phyloP scores from a whole-genome alignment of 2,888 invertebrate genomes.

The Lasioglossum lativentre region DNA sequence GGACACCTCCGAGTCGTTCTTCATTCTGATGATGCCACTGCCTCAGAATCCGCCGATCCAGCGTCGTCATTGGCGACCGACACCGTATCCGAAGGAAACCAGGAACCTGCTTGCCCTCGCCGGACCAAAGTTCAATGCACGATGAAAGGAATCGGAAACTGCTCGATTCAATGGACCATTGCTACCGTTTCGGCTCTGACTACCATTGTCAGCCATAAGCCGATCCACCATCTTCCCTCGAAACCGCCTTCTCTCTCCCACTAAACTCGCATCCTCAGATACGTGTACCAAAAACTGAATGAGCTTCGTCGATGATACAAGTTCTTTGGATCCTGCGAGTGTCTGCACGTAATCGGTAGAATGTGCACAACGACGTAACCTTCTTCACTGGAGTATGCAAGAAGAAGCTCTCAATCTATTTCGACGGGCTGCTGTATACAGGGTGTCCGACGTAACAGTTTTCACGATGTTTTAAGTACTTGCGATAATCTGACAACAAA shows the following conservation, averaged over 20 bases:
- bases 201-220: slow-evolving; percentile 41
- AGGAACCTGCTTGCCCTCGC: slow-evolving; percentile 42
- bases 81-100: slow-evolving; percentile 55
- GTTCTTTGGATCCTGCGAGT: too few species aligned
- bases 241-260: background rate
- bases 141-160: slow-evolving; percentile 53
- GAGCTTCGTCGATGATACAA: background rate
- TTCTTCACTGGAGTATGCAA: too few species aligned
- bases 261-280: background rate
- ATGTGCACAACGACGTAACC: too few species aligned
- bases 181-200: slow-evolving; percentile 50
- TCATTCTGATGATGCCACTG: slow-evolving; percentile 82
- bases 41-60: slow-evolving; percentile 74
- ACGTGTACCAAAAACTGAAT: background rate
- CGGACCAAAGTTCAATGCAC: slow-evolving; percentile 54
- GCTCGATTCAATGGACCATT: slow-evolving; percentile 43
- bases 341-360: background rate
- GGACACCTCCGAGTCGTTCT: slow-evolving; percentile 83
- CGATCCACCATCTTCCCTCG: slow-evolving; percentile 36
- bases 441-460: too few species aligned
- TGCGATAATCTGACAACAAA: too few species aligned
- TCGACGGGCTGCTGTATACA: too few species aligned
- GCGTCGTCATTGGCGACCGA: slow-evolving; percentile 73
- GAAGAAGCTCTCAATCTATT: too few species aligned
- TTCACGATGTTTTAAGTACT: too few species aligned